Evolutionary conservation across 2,888 invertebrate species (phyloP), one percentile per base, ranked within the genome.

Genomic region (Thera britannica): DNA sequence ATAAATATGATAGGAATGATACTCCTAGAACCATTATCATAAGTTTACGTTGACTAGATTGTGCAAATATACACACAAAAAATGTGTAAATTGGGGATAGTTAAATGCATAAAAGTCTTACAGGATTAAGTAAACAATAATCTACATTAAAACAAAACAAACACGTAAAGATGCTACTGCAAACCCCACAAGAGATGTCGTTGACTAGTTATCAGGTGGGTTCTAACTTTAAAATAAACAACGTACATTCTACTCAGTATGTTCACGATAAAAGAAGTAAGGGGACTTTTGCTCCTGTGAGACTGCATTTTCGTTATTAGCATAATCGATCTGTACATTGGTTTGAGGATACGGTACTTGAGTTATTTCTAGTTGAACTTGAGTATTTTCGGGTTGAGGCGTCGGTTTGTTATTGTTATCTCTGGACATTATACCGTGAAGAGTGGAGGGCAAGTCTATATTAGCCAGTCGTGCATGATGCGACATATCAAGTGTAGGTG

Each of bases 251-350:
- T 61, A 61, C 7, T 61, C 34, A 7, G n/a, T 12, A 41, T 61
- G 44, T 35, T 62, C 57, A 57, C 57, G 63, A 51, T 63, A 58
- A 41, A 63, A 63, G 7, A 58, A 63, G 23, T 49, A 51, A 58
- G 38, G 36, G 7, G 46, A n/a, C 5, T 44, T 64, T 35, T 46
- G 44, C 12, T 63, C 58, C 8, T 58, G 1, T 35, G 52, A 36
- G 11, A 4, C 35, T 9, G 35, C 7, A 8, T n/a, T 52, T 58
- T 54, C 58, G 4, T n/a, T 44, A 52, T 52, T 58, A 5, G 52
- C 58, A 6, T 52, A 6, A 23, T 56, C 56, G 12, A 38, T 9
- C 2, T n/a, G 35, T 35, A 36, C 36, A 36, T 44, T 55, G 11
- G 12, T 56, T 62, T 48, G 62, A 56, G 62, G 56, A 36, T 36